Evolutionary conservation across 2,797 vertebrate genomes (phyloP), one percentile per base, ranked within the genome.

Genomic region (Argyrosomus regius): DNA sequence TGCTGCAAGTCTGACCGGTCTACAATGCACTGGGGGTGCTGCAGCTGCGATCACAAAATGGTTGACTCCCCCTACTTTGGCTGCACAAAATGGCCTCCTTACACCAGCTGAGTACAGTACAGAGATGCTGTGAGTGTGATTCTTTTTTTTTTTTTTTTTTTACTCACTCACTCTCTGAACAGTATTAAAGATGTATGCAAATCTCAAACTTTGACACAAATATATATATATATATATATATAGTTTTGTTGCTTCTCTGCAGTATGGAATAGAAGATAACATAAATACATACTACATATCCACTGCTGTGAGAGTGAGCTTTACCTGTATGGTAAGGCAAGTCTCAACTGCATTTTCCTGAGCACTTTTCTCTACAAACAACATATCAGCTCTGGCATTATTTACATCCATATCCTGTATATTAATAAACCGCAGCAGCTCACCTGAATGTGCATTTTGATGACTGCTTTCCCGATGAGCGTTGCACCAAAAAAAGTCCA

Each of bases 401-500:
- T 63, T 20, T 49, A 46, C 13, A 56, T 45, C 0, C 3, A 50
- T 43, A 39, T 39, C 8, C 35, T 39, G 61, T 53, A 13, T 52
- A 26, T 68, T 6, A 49, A 56, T 63, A 4, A 58, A 66, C 24
- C 28, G 59, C 53, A 70, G 86, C 94, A 71, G 84, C 94, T 96
- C 94, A 97, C 97, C 96, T 97, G 96, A 90, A 96, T 97, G 86
- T 97, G 96, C 96, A 96, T 97, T 93, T 97, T 98, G 84, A 96
- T 93, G 73, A 97, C 92, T 11, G 96, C 96, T 95, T 97, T 97
- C 64, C 96, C 96, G 71, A 97, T 95, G 35, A 97, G 87, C 1
- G 96, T 97, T 16, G 96, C 96, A 54, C 96, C 96, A 80, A 96
- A 97, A 92, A 97, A 98, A 12, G 97, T 97, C 97, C 97, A 97